Evolutionary conservation across 1,140 invertebrate species (phyloP).

Genomic region (Phymorhynchus buccinoides): DNA sequence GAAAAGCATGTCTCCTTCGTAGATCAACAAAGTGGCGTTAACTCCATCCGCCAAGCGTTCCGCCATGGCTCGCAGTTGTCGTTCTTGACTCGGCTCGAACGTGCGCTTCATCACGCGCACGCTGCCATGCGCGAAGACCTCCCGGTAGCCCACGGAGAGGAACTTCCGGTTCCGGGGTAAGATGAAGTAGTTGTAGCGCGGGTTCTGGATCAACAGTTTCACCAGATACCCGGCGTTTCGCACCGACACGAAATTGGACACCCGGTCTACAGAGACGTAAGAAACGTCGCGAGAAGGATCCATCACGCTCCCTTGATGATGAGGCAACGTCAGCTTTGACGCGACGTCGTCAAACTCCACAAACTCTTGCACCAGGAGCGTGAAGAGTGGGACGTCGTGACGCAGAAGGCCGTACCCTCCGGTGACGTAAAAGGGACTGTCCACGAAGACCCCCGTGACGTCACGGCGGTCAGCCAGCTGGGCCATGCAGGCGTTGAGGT

Average conservation of each 20-base stretch:
- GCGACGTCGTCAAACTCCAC: slow-evolving; percentile 58
- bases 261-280: slow-evolving; percentile 47
- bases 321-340: neutral
- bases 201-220: slow-evolving; percentile 56
- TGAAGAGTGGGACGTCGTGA: slow-evolving; percentile 61
- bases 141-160: slow-evolving; percentile 50
- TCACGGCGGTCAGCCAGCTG: slow-evolving; percentile 59
- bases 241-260: slow-evolving; percentile 62
- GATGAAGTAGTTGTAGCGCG: slow-evolving; percentile 67
- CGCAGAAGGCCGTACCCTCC: slow-evolving; percentile 62
- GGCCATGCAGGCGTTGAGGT: slow-evolving; percentile 61
- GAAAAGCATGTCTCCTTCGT: slow-evolving; percentile 61
- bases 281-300: slow-evolving; percentile 19
- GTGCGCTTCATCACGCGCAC: slow-evolving; percentile 58
- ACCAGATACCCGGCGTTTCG: slow-evolving; percentile 58
- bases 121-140: slow-evolving; percentile 57
- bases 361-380: slow-evolving; percentile 63
- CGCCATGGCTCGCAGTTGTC: slow-evolving; percentile 41
- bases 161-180: slow-evolving; percentile 49
- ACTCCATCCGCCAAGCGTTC: slow-evolving; percentile 45
- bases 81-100: slow-evolving; percentile 39
- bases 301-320: neutral
- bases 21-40: slow-evolving; percentile 61
- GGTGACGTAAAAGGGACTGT: slow-evolving; percentile 59
- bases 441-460: slow-evolving; percentile 66